Evolutionary conservation across 2,888 invertebrate genomes (phyloP).

Genomic region (Diplazon laetatorius): DNA sequence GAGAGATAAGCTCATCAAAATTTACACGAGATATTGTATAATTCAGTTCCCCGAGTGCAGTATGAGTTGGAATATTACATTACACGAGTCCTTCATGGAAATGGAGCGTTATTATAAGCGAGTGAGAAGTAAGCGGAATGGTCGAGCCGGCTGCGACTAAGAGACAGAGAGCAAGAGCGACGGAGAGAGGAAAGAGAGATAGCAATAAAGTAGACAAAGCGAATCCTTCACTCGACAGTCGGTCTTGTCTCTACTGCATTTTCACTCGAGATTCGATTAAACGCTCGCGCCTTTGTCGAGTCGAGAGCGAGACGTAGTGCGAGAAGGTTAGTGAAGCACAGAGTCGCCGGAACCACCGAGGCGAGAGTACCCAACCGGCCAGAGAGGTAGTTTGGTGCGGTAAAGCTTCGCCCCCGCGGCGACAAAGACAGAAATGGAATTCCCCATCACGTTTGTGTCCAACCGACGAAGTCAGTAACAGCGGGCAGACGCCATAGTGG

Average conservation of each 20-base stretch:
- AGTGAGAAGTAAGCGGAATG: constrained; percentile 48
- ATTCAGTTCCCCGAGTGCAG: constrained; percentile 25
- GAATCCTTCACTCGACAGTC: constrained; percentile 53
- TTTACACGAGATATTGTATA: constrained; percentile 14
- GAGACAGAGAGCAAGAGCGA: not conserved
- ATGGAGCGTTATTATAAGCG: constrained; percentile 31
- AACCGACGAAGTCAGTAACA: not conserved
- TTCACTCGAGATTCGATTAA: constrained; percentile 66
- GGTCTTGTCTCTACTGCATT: constrained; percentile 61
- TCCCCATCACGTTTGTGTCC: constrained; percentile 15
- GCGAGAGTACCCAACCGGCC: constrained; percentile 20
- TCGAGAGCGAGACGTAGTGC: constrained; percentile 25
- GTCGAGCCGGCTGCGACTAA: not conserved
- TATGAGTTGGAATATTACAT: constrained; percentile 43
- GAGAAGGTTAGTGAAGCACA: not conserved
- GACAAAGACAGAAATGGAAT: constrained; percentile 45
- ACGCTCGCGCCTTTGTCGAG: constrained; percentile 58
- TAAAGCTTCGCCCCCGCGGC: constrained; percentile 22
- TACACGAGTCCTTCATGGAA: constrained; percentile 12
- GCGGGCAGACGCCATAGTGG: constrained; percentile 12
- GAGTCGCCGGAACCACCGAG: constrained; percentile 29
- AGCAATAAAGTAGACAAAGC: constrained; percentile 49
- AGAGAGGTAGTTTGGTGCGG: constrained; percentile 15
- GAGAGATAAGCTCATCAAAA: not conserved
- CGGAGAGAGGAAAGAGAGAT: not conserved